Conservation (phyloP, 2,113 vertebrate genomes). For the Actenoides lindsayi region DNA sequence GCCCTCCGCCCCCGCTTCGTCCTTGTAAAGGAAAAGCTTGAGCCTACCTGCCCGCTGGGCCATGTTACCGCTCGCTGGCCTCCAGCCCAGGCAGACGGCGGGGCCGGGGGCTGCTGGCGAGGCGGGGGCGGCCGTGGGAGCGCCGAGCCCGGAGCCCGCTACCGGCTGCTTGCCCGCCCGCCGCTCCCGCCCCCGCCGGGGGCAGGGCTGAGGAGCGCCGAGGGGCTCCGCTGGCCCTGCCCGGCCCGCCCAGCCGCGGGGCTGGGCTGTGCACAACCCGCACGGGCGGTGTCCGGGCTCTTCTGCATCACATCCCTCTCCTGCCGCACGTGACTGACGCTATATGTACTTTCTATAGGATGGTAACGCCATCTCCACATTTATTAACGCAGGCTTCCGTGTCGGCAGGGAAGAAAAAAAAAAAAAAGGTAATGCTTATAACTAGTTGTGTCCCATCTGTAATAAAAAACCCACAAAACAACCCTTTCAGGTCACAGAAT, state of each 20-base stretch:
- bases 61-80: neutral
- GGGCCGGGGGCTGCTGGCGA: neutral
- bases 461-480: neutral
- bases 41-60: neutral
- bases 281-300: neutral
- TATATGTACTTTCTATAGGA: rapidly evolving
- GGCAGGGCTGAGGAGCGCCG: neutral
- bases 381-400: neutral
- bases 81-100: neutral
- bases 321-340: neutral
- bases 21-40: too few species aligned
- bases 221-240: neutral
- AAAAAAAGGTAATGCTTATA: neutral
- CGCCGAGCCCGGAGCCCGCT: neutral
- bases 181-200: neutral
- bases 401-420: neutral
- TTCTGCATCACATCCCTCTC: neutral
- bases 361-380: neutral
- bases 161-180: neutral
- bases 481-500: neutral
- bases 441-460: neutral
- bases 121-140: neutral
- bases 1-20: neutral
- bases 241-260: neutral
- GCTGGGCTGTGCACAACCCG: neutral